Conservation (phyloP, 2,113 vertebrate genomes). For the Stigmatopora argus region DNA sequence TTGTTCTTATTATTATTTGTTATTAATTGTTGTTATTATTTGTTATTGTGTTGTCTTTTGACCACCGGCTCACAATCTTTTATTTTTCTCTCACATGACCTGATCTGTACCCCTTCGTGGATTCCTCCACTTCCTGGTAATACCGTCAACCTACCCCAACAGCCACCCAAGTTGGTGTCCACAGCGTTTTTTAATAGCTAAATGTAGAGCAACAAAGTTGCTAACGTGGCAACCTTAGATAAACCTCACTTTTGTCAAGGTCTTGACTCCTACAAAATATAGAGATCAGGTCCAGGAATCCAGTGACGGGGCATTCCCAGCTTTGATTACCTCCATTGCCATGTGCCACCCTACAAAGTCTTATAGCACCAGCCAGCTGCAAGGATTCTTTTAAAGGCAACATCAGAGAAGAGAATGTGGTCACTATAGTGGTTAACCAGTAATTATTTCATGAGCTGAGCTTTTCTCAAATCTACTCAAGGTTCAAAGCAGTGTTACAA, state of each 20-base stretch:
- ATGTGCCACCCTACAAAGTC: conserved; percentile 69
- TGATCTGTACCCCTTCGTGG: too few relatives aligned
- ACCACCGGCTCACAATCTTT: too few relatives aligned
- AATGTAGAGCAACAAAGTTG: not conserved
- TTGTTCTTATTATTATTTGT: too few relatives aligned
- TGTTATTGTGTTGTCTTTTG: too few relatives aligned
- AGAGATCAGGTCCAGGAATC: conserved; percentile 15
- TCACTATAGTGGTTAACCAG: conserved; percentile 71
- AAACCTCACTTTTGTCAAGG: not conserved
- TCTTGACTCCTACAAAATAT: not conserved
- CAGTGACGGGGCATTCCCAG: conserved; percentile 49
- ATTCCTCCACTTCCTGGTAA: too few relatives aligned
- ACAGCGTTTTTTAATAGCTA: not conserved
- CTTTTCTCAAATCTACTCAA: conserved; percentile 63
- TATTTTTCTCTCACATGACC: too few relatives aligned
- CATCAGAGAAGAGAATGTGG: conserved; percentile 73
- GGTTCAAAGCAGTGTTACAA: conserved; percentile 68
- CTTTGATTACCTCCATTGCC: conserved; percentile 41
- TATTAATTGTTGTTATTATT: too few relatives aligned
- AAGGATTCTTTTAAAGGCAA: conserved; percentile 66
- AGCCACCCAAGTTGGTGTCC: not conserved
- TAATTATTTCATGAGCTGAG: conserved; percentile 73
- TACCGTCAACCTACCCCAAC: too few relatives aligned
- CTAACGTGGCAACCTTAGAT: not conserved
- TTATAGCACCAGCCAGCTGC: conserved; percentile 65